A percentile compares a stretch with the other conserved stretches of the same genome.
phyloP scores from a whole-genome alignment of 1,140 invertebrate genomes.

The Schmidtea mediterranea region DNA sequence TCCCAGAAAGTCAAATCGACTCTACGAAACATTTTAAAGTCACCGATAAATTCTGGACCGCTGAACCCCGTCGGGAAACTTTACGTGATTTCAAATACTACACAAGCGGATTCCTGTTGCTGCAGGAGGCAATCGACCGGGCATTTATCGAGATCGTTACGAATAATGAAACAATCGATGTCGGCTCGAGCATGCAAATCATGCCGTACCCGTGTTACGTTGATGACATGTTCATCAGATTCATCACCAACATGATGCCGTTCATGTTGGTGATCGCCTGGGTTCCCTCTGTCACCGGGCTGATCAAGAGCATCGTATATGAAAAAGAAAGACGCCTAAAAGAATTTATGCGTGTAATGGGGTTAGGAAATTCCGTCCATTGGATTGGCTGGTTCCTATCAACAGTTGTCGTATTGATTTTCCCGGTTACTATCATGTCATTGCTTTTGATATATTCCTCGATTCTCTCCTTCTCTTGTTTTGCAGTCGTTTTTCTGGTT shows the following conservation, averaged over 20 bases:
- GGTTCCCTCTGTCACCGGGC: constrained; percentile 44
- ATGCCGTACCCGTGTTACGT: constrained; percentile 46
- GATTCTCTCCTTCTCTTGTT: constrained; percentile 29
- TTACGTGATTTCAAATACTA: constrained; percentile 32
- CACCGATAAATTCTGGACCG: constrained; percentile 22
- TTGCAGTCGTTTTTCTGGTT: constrained; percentile 30
- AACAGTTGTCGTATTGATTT: constrained; percentile 32
- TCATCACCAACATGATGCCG: constrained; percentile 37
- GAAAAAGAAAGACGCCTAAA: constrained; percentile 21
- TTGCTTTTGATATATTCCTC: constrained; percentile 29
- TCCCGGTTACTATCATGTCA: constrained; percentile 28
- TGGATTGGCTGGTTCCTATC: constrained; percentile 38
- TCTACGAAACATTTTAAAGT: constrained; percentile 27
- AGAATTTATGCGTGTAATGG: constrained; percentile 38
- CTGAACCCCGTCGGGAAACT: constrained; percentile 25
- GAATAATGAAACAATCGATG: constrained; percentile 7
- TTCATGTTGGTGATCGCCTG: constrained; percentile 41
- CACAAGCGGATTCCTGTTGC: constrained; percentile 33
- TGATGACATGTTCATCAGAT: constrained; percentile 39
- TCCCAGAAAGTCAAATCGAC: constrained; percentile 20
- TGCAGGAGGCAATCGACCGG: constrained; percentile 33
- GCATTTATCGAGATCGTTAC: constrained; percentile 31
- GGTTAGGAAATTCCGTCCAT: constrained; percentile 32
- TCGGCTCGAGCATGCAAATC: constrained; percentile 29
- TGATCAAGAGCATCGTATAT: constrained; percentile 41